Percentiles rank a stretch among this genome's conserved stretches.
Conservation (phyloP, 2,888 invertebrate genomes). For the Lasioglossum leucozonium region DNA sequence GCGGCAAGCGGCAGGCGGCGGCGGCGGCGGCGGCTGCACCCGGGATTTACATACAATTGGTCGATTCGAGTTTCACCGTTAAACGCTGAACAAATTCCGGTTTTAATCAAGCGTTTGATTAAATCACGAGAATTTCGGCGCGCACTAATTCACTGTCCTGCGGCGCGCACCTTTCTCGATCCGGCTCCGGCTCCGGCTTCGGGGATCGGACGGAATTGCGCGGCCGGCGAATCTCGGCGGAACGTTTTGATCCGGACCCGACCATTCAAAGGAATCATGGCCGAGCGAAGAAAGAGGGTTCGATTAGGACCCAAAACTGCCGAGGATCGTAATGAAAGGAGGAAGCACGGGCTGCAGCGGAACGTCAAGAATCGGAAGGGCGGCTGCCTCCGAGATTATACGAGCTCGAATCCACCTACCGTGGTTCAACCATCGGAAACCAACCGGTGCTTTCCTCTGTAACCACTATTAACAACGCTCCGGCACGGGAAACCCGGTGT, state of each 20-base stretch:
- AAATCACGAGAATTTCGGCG: constrained; percentile 59
- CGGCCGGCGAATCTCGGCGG: constrained; percentile 20
- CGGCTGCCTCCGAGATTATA: constrained; percentile 67
- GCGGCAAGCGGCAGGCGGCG: not conserved
- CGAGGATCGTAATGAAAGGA: constrained; percentile 61
- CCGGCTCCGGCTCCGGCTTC: not conserved
- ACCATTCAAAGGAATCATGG: constrained; percentile 49
- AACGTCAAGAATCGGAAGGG: constrained; percentile 62
- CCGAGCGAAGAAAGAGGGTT: constrained; percentile 41
- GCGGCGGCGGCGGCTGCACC: not conserved
- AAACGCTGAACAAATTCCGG: constrained; percentile 63
- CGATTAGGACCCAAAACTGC: constrained; percentile 51
- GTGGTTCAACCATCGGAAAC: constrained; percentile 41
- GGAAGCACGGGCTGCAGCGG: constrained; percentile 42
- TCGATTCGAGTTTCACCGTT: constrained; percentile 49
- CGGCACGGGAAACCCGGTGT: constrained; percentile 14
- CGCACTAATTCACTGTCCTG: constrained; percentile 62
- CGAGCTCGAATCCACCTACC: constrained; percentile 43
- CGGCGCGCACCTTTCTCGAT: constrained; percentile 37
- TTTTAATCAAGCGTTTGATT: constrained; percentile 65
- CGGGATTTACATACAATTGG: constrained; percentile 63
- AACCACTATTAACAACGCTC: constrained; percentile 37
- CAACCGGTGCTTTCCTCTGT: constrained; percentile 44
- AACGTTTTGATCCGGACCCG: constrained; percentile 53
- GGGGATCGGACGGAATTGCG: not conserved